Percentiles rank a stretch among this genome's conserved stretches.
Evolutionary conservation across 2,888 invertebrate genomes (phyloP).

Genomic region (Sisyra nigra): DNA sequence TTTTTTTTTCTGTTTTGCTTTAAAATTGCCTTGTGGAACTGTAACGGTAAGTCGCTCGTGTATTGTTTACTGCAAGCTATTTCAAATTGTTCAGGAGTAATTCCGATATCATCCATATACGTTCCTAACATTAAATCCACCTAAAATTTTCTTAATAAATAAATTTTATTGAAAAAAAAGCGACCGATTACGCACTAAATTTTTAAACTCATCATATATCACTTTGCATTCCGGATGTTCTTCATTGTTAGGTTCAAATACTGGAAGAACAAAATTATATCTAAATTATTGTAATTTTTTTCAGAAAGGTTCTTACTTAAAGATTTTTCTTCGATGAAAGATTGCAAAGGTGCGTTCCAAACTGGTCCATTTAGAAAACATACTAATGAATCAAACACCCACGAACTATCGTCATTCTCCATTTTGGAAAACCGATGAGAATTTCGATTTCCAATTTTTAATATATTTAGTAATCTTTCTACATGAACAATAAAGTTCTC

Average conservation of each 20-base stretch:
- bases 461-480: neutral
- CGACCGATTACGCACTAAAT: conserved; percentile 40
- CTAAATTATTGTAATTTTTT: no score
- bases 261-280: conserved; percentile 36
- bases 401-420: conserved; percentile 47
- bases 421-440: conserved; percentile 6
- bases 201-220: conserved; percentile 74
- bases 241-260: conserved; percentile 65
- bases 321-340: conserved; percentile 86
- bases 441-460: conserved; percentile 4
- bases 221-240: conserved; percentile 62
- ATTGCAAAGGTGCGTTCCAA: conserved; percentile 81
- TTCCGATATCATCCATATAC: conserved; percentile 85
- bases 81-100: conserved; percentile 76
- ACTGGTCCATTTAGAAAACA: conserved; percentile 83
- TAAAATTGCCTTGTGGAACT: conserved; percentile 31
- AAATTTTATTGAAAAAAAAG: neutral
- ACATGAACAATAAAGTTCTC: no score
- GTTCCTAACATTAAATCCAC: conserved; percentile 82
- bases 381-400: conserved; percentile 85
- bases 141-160: conserved; percentile 23
- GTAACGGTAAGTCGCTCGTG: conserved; percentile 27
- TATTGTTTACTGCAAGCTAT: conserved; percentile 45
- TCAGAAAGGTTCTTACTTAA: conserved; percentile 44
- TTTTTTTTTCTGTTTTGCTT: neutral